Evolutionary conservation across 1,140 invertebrate genomes (phyloP).

Genomic region (Formica selysi): DNA sequence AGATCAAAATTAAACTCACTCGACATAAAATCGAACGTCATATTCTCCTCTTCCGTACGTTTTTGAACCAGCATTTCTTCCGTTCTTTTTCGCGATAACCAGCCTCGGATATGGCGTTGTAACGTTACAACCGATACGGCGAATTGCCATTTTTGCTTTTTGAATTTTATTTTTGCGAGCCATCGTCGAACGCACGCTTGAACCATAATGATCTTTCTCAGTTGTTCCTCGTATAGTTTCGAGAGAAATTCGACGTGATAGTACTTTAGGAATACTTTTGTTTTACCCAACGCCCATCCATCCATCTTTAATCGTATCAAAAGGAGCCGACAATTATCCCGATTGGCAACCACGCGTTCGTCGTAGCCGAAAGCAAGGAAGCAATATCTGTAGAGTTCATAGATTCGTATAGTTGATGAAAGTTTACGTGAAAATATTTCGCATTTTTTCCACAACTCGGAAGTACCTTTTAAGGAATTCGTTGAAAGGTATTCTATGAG

Average conservation of each 20-base stretch:
- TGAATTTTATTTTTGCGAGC: conserved; percentile 89
- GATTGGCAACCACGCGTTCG: conserved; percentile 90
- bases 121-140: conserved; percentile 89
- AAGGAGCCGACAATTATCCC: conserved; percentile 91
- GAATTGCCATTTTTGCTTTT: conserved; percentile 88
- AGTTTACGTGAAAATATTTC: not conserved
- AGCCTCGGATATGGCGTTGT: conserved; percentile 90
- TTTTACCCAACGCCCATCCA: conserved; percentile 94
- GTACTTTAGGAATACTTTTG: conserved; percentile 95
- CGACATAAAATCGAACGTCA: not conserved
- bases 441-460: not conserved
- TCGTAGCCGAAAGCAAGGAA: conserved; percentile 92
- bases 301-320: conserved; percentile 92
- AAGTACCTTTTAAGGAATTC: conserved; percentile 93
- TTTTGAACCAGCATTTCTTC: conserved; percentile 84
- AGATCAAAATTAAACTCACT: conserved; percentile 9
- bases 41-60: conserved; percentile 77
- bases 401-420: not conserved
- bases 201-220: conserved; percentile 90
- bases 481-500: conserved; percentile 92
- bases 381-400: conserved; percentile 89
- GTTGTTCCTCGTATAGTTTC: conserved; percentile 92
- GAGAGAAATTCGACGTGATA: conserved; percentile 94
- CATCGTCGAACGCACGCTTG: conserved; percentile 91
- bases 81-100: conserved; percentile 87